Evolutionary conservation across 2,797 vertebrate species (phyloP).

Genomic region (Chromis chromis): DNA sequence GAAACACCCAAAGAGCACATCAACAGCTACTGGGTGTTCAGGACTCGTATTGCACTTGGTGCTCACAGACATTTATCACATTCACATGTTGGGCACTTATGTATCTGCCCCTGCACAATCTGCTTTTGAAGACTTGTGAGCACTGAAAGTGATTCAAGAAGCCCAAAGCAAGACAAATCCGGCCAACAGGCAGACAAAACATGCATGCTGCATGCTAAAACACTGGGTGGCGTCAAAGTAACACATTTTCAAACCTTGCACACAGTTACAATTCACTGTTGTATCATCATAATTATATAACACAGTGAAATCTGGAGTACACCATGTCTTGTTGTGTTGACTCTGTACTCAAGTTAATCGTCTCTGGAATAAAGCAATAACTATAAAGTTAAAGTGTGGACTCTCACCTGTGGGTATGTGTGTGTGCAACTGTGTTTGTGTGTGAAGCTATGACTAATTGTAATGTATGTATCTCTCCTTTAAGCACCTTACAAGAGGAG

Average conservation of each 20-base stretch:
- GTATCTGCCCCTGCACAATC: neutral
- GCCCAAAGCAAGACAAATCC: neutral
- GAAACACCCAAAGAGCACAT: too few relatives aligned
- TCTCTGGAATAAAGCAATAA: neutral
- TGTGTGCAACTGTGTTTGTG: too few relatives aligned
- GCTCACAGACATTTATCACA: neutral
- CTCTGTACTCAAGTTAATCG: neutral
- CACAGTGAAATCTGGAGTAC: neutral
- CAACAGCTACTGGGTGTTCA: too few relatives aligned
- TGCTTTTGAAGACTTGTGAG: neutral
- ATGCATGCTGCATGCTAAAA: neutral
- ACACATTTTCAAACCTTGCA: neutral
- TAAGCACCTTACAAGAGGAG: too few relatives aligned
- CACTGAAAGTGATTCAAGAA: neutral
- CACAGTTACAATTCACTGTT: constrained; percentile 7
- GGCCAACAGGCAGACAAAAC: neutral
- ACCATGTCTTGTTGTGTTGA: neutral
- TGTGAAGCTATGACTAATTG: too few relatives aligned
- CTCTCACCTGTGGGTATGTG: neutral
- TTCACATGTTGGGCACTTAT: neutral
- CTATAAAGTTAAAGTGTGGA: neutral
- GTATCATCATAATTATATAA: constrained; percentile 31
- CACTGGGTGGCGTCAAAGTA: constrained; percentile 41
- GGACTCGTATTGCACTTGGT: too few relatives aligned
- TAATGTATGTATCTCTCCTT: too few relatives aligned